These are phyloP conservation scores for Scaptomyza pallida DNA, from an alignment of 1,140 invertebrate genomes.

Conservation along the genomic window DNA sequence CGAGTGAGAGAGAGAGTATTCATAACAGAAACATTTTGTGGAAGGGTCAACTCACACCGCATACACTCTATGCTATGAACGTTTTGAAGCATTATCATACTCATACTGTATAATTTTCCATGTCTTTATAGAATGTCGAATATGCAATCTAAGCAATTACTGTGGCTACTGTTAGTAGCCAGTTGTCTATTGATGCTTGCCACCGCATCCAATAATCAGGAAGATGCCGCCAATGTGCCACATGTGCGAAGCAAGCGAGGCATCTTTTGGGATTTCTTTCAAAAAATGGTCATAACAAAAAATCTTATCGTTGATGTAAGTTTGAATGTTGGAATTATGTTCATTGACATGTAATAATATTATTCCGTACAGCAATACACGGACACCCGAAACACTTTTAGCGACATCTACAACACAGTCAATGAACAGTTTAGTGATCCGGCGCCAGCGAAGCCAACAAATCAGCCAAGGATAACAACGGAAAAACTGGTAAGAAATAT, in stretches of 20 bases:
- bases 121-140: slow-evolving; percentile 9
- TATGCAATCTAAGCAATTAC: background rate
- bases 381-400: slow-evolving; percentile 72
- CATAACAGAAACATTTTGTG: background rate
- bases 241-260: slow-evolving; percentile 66
- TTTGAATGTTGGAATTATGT: background rate
- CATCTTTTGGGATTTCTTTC: slow-evolving; percentile 79
- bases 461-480: slow-evolving; percentile 54
- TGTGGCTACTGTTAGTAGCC: slow-evolving; percentile 15
- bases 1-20: background rate
- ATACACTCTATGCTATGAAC: too few relatives aligned
- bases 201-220: background rate
- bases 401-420: slow-evolving; percentile 71
- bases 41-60: too few relatives aligned
- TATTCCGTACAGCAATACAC: slow-evolving; percentile 70
- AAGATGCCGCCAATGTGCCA: slow-evolving; percentile 6
- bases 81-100: too few relatives aligned
- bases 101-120: background rate
- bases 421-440: slow-evolving; percentile 81
- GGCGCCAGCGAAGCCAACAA: slow-evolving; percentile 61
- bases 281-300: slow-evolving; percentile 76
- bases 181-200: slow-evolving; percentile 32
- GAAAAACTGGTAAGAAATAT: slow-evolving; percentile 48
- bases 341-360: too few relatives aligned
- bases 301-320: slow-evolving; percentile 78